Conservation (phyloP, 1,140 invertebrate species). For the Triops cancriformis region DNA sequence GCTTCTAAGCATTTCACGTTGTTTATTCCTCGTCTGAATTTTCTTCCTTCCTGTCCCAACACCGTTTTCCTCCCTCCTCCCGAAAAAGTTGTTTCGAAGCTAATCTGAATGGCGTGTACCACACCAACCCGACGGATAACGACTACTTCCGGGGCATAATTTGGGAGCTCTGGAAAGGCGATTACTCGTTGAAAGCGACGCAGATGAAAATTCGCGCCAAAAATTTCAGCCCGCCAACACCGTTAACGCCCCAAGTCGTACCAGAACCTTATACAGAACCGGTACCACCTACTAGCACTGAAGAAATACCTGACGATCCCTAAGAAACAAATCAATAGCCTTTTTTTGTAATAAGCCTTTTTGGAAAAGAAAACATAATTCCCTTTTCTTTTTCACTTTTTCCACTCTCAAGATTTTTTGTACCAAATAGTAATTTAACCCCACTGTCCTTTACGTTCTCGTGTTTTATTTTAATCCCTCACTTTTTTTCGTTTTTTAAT, state of each 20-base stretch:
- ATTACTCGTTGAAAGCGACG: slow-evolving; percentile 41
- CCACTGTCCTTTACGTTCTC: too few relatives aligned
- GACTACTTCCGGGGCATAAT: slow-evolving; percentile 48
- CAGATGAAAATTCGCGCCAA: slow-evolving; percentile 44
- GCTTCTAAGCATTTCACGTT: slow-evolving; percentile 11
- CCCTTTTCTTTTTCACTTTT: not conserved
- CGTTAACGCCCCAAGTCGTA: not conserved
- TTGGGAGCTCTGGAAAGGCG: slow-evolving; percentile 52
- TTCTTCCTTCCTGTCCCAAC: not conserved
- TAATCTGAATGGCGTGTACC: slow-evolving; percentile 51
- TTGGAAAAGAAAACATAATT: not conserved
- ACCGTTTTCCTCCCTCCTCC: slow-evolving; percentile 16
- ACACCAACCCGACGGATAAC: slow-evolving; percentile 42
- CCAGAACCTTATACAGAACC: slow-evolving; percentile 15
- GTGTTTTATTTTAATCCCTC: too few relatives aligned
- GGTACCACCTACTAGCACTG: not conserved
- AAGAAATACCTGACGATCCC: slow-evolving; percentile 26
- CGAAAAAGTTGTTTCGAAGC: slow-evolving; percentile 49
- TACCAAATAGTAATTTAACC: too few relatives aligned
- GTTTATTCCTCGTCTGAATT: slow-evolving; percentile 25
- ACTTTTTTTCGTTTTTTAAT: not conserved
- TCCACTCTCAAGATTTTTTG: not conserved
- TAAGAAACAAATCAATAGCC: not conserved
- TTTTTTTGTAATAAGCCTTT: not conserved
- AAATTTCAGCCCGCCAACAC: slow-evolving; percentile 26